Percentiles rank a stretch among this genome's conserved stretches.
Evolutionary conservation across 2,113 vertebrate species (phyloP).

Genomic region (Myiagra hebetior): DNA sequence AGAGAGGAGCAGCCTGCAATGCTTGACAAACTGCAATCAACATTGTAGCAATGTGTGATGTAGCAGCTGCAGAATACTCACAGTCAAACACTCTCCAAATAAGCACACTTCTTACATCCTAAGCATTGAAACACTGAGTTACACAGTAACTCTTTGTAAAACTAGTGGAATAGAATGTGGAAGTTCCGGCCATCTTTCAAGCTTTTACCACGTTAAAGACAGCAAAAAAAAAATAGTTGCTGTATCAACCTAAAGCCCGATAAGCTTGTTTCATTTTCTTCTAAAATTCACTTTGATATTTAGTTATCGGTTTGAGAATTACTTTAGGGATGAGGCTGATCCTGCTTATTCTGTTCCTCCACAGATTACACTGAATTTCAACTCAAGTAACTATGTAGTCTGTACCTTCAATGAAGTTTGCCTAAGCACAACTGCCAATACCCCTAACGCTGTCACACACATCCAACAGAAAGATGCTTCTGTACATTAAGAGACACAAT

Average conservation of each 20-base stretch:
- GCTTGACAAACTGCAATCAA: constrained; percentile 13
- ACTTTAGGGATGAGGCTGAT: background rate
- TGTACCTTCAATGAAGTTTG: background rate
- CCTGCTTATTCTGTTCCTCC: background rate
- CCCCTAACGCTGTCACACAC: accelerated
- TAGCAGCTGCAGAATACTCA: background rate
- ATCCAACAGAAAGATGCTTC: background rate
- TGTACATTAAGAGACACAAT: background rate
- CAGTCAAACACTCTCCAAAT: background rate
- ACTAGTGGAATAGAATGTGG: background rate
- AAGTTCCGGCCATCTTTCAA: background rate
- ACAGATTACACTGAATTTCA: background rate
- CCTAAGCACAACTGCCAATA: background rate
- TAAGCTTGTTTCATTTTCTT: background rate
- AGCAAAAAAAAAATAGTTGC: background rate
- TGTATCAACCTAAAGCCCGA: background rate
- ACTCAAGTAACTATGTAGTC: background rate
- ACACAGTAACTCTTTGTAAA: background rate
- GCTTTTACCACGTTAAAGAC: background rate
- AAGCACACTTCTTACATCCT: background rate
- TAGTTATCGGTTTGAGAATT: background rate
- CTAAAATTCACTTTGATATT: background rate
- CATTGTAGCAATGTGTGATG: background rate
- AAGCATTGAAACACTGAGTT: background rate
- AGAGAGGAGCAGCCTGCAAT: background rate